Percentiles rank a stretch among this genome's conserved stretches.
phyloP scores from a whole-genome alignment of 2,797 vertebrate genomes.

The Otolemur crassicaudatus region DNA sequence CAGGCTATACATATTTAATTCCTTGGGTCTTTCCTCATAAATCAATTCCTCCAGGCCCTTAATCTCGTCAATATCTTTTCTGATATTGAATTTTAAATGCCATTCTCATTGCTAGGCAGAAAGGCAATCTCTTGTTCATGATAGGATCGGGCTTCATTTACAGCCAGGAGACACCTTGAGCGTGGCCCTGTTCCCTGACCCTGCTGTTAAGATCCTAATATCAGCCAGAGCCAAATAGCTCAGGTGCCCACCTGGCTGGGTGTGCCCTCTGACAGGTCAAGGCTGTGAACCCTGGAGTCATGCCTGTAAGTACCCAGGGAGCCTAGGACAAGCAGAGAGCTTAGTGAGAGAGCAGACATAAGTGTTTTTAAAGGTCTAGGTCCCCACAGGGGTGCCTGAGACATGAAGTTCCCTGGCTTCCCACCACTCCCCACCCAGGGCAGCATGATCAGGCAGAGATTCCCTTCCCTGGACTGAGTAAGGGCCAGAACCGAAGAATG shows the following conservation, averaged over 20 bases:
- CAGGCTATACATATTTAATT: slow-evolving; percentile 84
- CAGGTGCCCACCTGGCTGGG: not conserved
- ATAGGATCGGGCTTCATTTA: slow-evolving; percentile 69
- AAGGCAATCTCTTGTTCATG: slow-evolving; percentile 67
- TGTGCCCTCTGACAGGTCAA: not conserved
- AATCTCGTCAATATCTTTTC: slow-evolving; percentile 83
- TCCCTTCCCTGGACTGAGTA: not conserved
- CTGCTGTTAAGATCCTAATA: not conserved
- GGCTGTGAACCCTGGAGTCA: not conserved
- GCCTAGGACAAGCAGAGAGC: not conserved
- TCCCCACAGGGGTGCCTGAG: not conserved
- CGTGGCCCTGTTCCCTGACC: not conserved
- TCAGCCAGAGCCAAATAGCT: not conserved
- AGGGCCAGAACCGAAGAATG: not conserved
- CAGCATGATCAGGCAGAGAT: too few relatives aligned
- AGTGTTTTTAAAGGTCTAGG: not conserved
- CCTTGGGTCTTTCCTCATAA: slow-evolving; percentile 78
- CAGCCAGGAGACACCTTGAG: not conserved
- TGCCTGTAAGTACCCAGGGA: not conserved
- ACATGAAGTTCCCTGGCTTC: not conserved
- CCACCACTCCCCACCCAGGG: not conserved
- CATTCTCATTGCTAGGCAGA: slow-evolving; percentile 80
- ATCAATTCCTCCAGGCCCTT: slow-evolving; percentile 81
- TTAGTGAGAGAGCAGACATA: not conserved
- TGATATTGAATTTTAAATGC: slow-evolving; percentile 85